phyloP scores from a whole-genome alignment of 2,888 invertebrate species.

The Pyrrhia umbra region DNA sequence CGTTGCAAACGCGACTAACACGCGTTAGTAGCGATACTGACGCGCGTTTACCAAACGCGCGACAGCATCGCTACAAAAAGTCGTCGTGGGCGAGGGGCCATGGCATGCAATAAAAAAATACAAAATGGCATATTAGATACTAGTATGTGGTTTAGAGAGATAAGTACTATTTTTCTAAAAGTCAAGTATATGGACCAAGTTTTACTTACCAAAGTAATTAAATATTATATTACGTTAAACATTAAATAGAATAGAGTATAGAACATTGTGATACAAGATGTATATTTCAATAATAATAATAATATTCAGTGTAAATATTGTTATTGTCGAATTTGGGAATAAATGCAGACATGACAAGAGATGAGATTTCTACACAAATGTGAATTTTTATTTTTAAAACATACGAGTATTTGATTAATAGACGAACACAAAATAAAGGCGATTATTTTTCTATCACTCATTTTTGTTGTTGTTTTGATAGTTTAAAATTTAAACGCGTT shows the following conservation, averaged over 20 bases:
- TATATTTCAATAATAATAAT: conserved; percentile 29
- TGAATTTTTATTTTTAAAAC: conserved; percentile 3
- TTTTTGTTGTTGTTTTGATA: not conserved
- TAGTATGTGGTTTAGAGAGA: conserved; percentile 31
- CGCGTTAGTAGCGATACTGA: too few relatives aligned
- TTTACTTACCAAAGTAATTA: conserved; percentile 52
- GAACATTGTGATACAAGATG: conserved; percentile 33
- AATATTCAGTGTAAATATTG: conserved; percentile 42
- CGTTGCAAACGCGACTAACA: too few relatives aligned
- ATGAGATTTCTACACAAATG: conserved; percentile 5
- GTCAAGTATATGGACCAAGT: conserved; percentile 53
- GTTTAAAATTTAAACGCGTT: conserved; percentile 6
- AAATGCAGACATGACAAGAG: conserved; percentile 49
- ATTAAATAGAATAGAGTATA: conserved; percentile 41
- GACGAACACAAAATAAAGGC: conserved; percentile 6
- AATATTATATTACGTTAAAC: conserved; percentile 27
- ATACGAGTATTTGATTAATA: conserved; percentile 29
- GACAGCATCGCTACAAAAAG: too few relatives aligned
- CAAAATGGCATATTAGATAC: conserved; percentile 25
- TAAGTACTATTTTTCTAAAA: conserved; percentile 41
- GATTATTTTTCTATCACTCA: conserved; percentile 15
- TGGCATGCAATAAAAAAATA: conserved; percentile 16
- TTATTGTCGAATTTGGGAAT: conserved; percentile 57
- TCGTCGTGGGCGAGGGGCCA: too few relatives aligned
- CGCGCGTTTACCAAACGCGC: too few relatives aligned